Percentiles rank a stretch among this genome's conserved stretches.
These are phyloP conservation scores for Urosaurus nigricauda DNA, from an alignment of 2,797 vertebrate genomes.

Conservation along the genomic window DNA sequence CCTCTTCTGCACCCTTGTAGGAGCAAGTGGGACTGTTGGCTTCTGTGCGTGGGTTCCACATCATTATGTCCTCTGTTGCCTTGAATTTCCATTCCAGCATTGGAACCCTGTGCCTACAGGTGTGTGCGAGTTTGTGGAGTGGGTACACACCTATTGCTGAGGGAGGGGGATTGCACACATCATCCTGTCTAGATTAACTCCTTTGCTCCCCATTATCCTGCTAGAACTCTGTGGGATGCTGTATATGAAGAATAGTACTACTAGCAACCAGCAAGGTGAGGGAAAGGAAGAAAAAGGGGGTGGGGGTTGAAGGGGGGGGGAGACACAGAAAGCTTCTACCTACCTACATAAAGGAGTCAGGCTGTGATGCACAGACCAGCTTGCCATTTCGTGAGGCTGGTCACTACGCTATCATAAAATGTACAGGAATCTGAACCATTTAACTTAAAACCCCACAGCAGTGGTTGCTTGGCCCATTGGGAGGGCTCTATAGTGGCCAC, in stretches of 20 bases:
- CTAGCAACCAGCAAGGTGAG: constrained; percentile 72
- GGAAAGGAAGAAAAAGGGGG: constrained; percentile 55
- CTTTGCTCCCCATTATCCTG: constrained; percentile 67
- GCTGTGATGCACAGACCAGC: constrained; percentile 79
- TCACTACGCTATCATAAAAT: constrained; percentile 81
- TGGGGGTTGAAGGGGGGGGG: constrained; percentile 54
- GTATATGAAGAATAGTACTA: constrained; percentile 74
- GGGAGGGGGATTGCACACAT: not conserved
- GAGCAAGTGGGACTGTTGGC: constrained; percentile 62
- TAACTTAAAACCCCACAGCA: constrained; percentile 80
- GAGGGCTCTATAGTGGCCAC: constrained; percentile 72
- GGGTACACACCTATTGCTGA: constrained; percentile 8
- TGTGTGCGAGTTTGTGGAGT: constrained; percentile 55
- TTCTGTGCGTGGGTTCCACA: constrained; percentile 22
- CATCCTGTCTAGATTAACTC: constrained; percentile 61
- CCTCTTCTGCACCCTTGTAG: constrained; percentile 65
- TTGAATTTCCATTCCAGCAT: constrained; percentile 57
- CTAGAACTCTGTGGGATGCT: constrained; percentile 78
- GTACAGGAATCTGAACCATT: constrained; percentile 80
- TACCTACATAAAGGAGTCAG: constrained; percentile 83
- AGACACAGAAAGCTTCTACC: constrained; percentile 82
- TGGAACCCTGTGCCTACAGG: constrained; percentile 70
- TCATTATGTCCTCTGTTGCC: constrained; percentile 54
- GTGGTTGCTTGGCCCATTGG: constrained; percentile 72
- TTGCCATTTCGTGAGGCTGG: constrained; percentile 74